Base-by-base conservation (phyloP, 2,888 invertebrate genomes). In the Cacoxenus indagator region DNA sequence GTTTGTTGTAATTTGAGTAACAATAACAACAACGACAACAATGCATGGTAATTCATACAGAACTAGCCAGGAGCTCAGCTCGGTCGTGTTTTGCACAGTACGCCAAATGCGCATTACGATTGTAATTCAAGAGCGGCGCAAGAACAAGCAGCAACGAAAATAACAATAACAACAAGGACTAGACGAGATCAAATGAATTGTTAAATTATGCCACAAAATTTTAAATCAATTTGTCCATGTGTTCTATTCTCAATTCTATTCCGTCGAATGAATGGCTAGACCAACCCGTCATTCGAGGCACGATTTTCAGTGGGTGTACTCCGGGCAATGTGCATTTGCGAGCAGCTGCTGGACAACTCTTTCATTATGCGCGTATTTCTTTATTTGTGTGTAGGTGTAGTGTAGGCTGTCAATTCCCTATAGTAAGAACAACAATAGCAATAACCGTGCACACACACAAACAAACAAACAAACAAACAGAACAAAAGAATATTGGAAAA, bases 161-260 rank as follows among this genome's bases (percentile, higher is more conserved):
- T 64, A 68, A 59, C n/a, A 55, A 55, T 62, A 68, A 37, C 46
- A 70, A 67, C 68, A 74, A 73, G 51, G 48, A 66, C 65, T n/a
- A n/a, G 57, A 71, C 64, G 70, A 73, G 75, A 78, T 76, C 76
- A 75, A 81, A 81, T 77, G 78, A 82, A 84, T 79, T 77, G 76
- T 77, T 74, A 77, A 81, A 84, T 82, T 82, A 76, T 82, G 82
- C 82, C 84, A 78, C 82, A 83, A 77, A 79, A 84, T 83, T 80
- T 77, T 77, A 85, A 85, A 86, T 84, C 86, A 86, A 86, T 86
- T 85, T 85, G 82, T 70, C 62, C 78, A 79, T 80, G 78, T 78
- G 78, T 72, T 69, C 51, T 64, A 24, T 67, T 48, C 26, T n/a
- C n/a, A n/a, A n/a, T n/a, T n/a, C n/a, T 26, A 14, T 51, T 37